These are phyloP conservation scores for Lobophora halterata DNA, from an alignment of 2,888 invertebrate genomes.

Conservation along the genomic window DNA sequence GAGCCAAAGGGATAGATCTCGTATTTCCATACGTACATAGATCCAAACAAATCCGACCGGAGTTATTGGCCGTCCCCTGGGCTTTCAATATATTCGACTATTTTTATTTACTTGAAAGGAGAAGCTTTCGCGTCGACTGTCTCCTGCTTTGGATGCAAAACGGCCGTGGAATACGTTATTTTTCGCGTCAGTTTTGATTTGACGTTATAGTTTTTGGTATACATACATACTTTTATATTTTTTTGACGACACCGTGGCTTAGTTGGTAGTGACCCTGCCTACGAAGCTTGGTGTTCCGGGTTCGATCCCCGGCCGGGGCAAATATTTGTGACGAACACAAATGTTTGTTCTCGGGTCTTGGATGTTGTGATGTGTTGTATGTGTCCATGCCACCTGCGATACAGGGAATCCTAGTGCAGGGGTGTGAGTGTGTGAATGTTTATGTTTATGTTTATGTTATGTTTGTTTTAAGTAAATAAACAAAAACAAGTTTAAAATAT, in stretches of 20 bases:
- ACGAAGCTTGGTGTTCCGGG: no score
- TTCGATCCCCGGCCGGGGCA: no score
- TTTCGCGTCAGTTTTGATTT: conserved; percentile 40
- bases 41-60: conserved; percentile 62
- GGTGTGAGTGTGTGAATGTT: no score
- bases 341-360: no score
- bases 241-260: conserved; percentile 16
- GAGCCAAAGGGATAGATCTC: conserved; percentile 39
- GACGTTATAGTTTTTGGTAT: conserved; percentile 28
- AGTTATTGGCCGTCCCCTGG: conserved; percentile 73
- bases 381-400: no score
- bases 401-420: no score
- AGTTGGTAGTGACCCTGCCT: no score
- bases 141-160: conserved; percentile 51
- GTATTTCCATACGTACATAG: conserved; percentile 69
- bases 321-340: no score
- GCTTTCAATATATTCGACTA: conserved; percentile 71
- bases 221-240: conserved; percentile 10
- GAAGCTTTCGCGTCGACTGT: conserved; percentile 48
- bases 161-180: conserved; percentile 62
- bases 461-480: background rate
- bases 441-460: background rate
- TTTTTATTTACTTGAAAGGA: conserved; percentile 68
- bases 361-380: no score
- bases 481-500: conserved; percentile 28